Percentiles rank a stretch among this genome's conserved stretches.
Conservation (phyloP, 2,888 invertebrate species). For the Plebejus melissa region DNA sequence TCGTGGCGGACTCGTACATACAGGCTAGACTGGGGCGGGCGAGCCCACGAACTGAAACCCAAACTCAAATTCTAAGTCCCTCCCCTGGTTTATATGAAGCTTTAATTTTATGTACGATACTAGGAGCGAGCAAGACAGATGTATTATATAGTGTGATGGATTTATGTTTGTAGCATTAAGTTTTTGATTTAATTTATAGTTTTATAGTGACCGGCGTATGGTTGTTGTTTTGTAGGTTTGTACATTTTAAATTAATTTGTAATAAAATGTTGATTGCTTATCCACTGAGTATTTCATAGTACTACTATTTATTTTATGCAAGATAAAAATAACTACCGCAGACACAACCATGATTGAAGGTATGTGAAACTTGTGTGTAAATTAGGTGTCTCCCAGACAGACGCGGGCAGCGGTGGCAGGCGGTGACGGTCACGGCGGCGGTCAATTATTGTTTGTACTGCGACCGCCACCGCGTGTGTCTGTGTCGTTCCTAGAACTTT, state of each 20-base stretch:
- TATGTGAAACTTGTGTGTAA: background rate
- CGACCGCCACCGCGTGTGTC: too few relatives aligned
- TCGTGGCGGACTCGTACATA: constrained; percentile 96
- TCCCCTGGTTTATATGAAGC: constrained; percentile 53
- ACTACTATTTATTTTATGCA: background rate
- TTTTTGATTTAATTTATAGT: constrained; percentile 61
- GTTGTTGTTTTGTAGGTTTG: constrained; percentile 63
- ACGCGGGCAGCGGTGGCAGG: too few relatives aligned
- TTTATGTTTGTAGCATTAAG: constrained; percentile 47
- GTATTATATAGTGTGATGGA: constrained; percentile 15
- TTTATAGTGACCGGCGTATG: constrained; percentile 47
- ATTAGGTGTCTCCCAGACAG: background rate
- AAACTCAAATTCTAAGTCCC: constrained; percentile 81
- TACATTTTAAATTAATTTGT: constrained; percentile 38
- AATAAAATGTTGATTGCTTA: constrained; percentile 41
- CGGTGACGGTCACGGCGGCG: too few relatives aligned
- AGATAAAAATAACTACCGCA: background rate
- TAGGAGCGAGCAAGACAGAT: constrained; percentile 36
- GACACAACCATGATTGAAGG: background rate
- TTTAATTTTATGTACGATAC: constrained; percentile 63
- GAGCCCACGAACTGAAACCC: constrained; percentile 92
- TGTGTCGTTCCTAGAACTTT: too few relatives aligned
- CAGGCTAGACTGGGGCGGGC: constrained; percentile 96
- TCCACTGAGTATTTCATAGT: constrained; percentile 28
- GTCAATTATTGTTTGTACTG: too few relatives aligned